Evolutionary conservation across 2,797 vertebrate species (phyloP).

Genomic region (Cheracebus regulus): DNA sequence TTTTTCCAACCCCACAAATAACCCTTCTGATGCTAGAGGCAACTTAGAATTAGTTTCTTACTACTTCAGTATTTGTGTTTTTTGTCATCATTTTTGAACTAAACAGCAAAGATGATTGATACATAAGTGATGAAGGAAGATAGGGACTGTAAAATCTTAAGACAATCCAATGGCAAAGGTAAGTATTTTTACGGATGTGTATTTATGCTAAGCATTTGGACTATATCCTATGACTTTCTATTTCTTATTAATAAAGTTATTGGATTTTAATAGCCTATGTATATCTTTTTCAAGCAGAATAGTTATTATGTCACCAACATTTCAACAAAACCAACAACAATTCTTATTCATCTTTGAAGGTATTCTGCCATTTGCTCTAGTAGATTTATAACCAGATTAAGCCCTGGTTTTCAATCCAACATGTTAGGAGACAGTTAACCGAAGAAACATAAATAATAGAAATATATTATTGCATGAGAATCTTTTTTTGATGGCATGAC

Average conservation of each 20-base stretch:
- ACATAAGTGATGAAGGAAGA: neutral
- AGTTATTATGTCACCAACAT: neutral
- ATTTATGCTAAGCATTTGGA: constrained; percentile 10
- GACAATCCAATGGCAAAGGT: neutral
- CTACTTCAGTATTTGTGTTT: neutral
- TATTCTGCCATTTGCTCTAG: neutral
- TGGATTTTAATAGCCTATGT: neutral
- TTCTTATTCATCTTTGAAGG: neutral
- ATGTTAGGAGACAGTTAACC: neutral
- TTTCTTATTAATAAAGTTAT: neutral
- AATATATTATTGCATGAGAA: neutral
- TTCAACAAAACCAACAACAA: neutral
- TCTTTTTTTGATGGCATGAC: neutral
- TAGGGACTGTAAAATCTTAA: neutral
- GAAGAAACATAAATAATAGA: neutral
- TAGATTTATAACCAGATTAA: neutral
- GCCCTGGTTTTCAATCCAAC: neutral
- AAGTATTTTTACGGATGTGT: neutral
- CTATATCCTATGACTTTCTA: neutral
- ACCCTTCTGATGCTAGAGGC: neutral
- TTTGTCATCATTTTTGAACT: neutral
- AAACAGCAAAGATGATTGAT: neutral
- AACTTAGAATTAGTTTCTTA: neutral
- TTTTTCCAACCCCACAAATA: neutral
- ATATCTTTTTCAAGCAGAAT: neutral